phyloP scores from a whole-genome alignment of 2,797 vertebrate species.

The Euthynnus affinis region DNA sequence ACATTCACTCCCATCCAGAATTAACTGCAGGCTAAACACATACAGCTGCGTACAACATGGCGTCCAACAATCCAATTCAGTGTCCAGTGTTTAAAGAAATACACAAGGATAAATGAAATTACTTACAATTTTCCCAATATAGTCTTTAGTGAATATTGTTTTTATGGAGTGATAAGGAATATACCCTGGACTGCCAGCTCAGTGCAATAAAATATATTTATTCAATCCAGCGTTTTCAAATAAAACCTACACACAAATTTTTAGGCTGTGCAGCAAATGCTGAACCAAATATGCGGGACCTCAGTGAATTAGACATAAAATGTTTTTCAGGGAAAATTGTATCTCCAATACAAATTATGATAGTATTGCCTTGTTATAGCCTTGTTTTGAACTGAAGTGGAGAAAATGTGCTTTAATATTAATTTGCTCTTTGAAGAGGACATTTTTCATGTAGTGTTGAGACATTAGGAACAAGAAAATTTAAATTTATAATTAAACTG shows the following conservation, averaged over 20 bases:
- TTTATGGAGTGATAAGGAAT: slow-evolving; percentile 35
- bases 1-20: slow-evolving; percentile 82
- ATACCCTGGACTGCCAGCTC: slow-evolving; percentile 26
- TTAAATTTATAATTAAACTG: slow-evolving; percentile 9
- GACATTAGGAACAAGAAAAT: slow-evolving; percentile 10
- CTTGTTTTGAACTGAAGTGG: slow-evolving; percentile 27
- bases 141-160: slow-evolving; percentile 29
- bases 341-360: slow-evolving; percentile 4
- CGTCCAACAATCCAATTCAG: slow-evolving; percentile 62
- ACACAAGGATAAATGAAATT: slow-evolving; percentile 44
- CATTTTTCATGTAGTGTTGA: slow-evolving; percentile 26
- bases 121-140: slow-evolving; percentile 32
- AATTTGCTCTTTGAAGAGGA: slow-evolving; percentile 17
- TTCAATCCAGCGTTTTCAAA: slow-evolving; percentile 13
- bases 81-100: slow-evolving; percentile 54
- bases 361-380: slow-evolving; percentile 8
- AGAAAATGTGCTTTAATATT: slow-evolving; percentile 34
- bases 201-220: slow-evolving; percentile 38
- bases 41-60: slow-evolving; percentile 64
- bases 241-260: slow-evolving; percentile 5
- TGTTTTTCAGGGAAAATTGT: neutral
- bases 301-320: neutral
- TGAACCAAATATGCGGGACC: neutral
- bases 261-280: slow-evolving; percentile 8
- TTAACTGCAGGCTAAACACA: slow-evolving; percentile 83